Evolutionary conservation across 2,797 vertebrate species (phyloP), one percentile per base, ranked within the genome.

Genomic region (Mus caroli): DNA sequence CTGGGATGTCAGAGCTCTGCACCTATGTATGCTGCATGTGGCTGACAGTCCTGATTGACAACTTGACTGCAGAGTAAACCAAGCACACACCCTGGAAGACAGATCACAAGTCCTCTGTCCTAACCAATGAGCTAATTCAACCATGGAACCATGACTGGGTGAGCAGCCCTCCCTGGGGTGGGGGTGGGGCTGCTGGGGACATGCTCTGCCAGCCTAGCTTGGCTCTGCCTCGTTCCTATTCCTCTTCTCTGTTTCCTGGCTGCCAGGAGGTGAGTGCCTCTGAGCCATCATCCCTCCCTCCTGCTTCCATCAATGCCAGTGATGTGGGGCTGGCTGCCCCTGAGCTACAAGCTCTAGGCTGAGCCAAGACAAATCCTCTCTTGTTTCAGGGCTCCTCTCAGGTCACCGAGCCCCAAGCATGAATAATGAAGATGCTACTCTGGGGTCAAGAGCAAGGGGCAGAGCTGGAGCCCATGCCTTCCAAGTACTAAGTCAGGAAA

Each of bases 381-480:
- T 82, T 79, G 50, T 71, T 54, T 37, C 10, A 8, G 1, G 26
- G 34, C 4, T 84, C 22, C 28, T 28, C 62, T 31, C 62, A 31
- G 62, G 62, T 64, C 62, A 64, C 62, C 31, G 75, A 46, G 5
- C 6, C 13, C 2, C 52, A 34, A 12, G 50, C 54, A 14, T 54
- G 28, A 34, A 15, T 8, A 79, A n/a, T 52, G 14, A 28, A 54
- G n/a, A 52, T 77, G 78, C 54, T 86, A 46, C 73, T 92, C 83
- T 94, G 6, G 80, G 92, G 52, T 90, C 15, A 82, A 77, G 83
- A 93, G 60, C 34, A 95, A 73, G 31, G 43, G 28, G 73, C 75
- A 9, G 77, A 94, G 64, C 9, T 86, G 1, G 73, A 34, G 31
- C 1, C 37, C 34, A 71, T 64, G 60, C 40, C 26, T 92, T 78